phyloP scores from a whole-genome alignment of 1,140 invertebrate genomes.

The Aphaenogaster ashmeadi region DNA sequence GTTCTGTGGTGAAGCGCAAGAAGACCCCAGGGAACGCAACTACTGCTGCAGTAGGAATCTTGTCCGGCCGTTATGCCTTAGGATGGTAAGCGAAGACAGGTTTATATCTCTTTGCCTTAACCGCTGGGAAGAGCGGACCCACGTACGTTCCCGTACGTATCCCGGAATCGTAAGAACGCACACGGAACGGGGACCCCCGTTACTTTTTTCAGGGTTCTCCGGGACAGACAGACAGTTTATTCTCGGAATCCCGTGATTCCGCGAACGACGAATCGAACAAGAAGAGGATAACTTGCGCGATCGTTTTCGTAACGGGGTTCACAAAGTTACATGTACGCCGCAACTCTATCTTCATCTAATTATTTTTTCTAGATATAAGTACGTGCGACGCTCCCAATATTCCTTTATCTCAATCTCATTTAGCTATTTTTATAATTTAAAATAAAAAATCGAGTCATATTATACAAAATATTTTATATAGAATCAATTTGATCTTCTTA shows the following conservation, averaged over 20 bases:
- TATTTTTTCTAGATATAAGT: not conserved
- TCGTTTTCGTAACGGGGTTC: not conserved
- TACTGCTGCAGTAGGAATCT: slow-evolving; percentile 74
- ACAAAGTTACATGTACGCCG: not conserved
- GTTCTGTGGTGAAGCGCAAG: slow-evolving; percentile 61
- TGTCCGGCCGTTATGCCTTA: slow-evolving; percentile 72
- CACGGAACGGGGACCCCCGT: slow-evolving; percentile 3
- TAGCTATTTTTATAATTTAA: slow-evolving; percentile 1
- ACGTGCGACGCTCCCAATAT: not conserved
- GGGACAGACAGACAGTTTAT: not conserved
- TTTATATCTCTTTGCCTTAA: slow-evolving; percentile 73
- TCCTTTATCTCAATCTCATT: not conserved
- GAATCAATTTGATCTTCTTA: not conserved
- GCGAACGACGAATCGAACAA: slow-evolving; percentile 35
- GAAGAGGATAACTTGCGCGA: not conserved
- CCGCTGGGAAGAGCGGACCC: slow-evolving; percentile 50
- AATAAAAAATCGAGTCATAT: not conserved
- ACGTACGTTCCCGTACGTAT: slow-evolving; percentile 31
- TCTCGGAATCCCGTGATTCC: slow-evolving; percentile 27
- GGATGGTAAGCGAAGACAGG: slow-evolving; percentile 77
- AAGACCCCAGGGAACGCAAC: slow-evolving; percentile 70
- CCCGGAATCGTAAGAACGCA: slow-evolving; percentile 54
- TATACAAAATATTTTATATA: not conserved
- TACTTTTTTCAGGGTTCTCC: slow-evolving; percentile 25
- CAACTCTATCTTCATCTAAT: not conserved